phyloP scores from a whole-genome alignment of 2,113 vertebrate species.

The Irena cyanogastra region DNA sequence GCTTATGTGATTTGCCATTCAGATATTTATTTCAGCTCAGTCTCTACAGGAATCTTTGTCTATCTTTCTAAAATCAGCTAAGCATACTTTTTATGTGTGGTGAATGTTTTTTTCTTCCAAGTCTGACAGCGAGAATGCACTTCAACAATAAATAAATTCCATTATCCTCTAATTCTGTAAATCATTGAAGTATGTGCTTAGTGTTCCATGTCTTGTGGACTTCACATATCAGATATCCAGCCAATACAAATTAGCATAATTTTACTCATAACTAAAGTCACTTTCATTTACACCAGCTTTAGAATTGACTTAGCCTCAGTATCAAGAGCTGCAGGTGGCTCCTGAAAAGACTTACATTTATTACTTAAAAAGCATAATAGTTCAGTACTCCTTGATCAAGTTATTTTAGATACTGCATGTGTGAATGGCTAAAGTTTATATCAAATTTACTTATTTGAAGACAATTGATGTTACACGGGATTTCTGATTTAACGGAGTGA shows the following conservation, averaged over 20 bases:
- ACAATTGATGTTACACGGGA: background rate
- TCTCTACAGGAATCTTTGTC: background rate
- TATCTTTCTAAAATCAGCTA: background rate
- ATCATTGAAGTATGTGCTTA: background rate
- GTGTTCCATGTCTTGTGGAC: background rate
- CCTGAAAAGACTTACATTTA: background rate
- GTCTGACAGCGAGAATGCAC: background rate
- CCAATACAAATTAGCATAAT: background rate
- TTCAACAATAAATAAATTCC: background rate
- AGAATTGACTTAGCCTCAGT: background rate
- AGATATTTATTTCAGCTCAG: background rate
- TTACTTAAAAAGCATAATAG: background rate
- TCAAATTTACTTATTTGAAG: background rate
- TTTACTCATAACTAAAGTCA: background rate
- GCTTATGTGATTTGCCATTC: background rate
- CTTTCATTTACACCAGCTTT: background rate
- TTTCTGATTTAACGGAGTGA: background rate
- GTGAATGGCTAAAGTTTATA: background rate
- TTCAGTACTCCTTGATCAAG: background rate
- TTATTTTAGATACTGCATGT: background rate
- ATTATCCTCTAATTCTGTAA: background rate
- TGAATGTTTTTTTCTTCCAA: background rate
- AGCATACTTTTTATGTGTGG: background rate
- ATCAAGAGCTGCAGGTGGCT: background rate
- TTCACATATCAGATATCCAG: background rate